Evolutionary conservation across 1,140 invertebrate species (phyloP), one percentile per base, ranked within the genome.

Genomic region (Steinernema feltiae): DNA sequence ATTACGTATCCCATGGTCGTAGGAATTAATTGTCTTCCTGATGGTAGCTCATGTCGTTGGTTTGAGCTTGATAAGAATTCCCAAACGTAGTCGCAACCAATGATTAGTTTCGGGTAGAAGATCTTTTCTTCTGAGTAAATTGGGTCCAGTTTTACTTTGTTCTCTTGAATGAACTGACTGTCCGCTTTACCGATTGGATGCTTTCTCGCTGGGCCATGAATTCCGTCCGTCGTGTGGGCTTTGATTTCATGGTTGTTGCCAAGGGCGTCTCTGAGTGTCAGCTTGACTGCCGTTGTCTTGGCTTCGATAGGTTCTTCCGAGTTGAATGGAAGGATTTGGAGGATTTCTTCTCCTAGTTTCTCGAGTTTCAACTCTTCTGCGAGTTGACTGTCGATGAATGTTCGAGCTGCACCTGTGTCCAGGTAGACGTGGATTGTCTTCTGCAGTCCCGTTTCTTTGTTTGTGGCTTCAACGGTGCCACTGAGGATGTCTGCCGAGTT

Each of bases 41-140:
- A 63, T 63, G 53, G 53, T n/a, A 63, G 53, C 24, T 63, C 15
- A 3, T 27, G 24, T 27, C 24, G 2, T 27, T 63, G 53, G 15
- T 63, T 63, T 12, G 7, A 7, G 24, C 15, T 63, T 12, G n/a
- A n/a, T n/a, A 63, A 63, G 53, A 63, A 63, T 15, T 63, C 24
- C 53, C 53, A 63, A 3, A 63, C 53, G 53, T 63, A 63, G 53
- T 63, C 53, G 24, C 53, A 63, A 3, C 53, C 53, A 7, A 63
- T 63, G 3, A 63, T 12, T 27, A 63, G 15, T 27, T 27, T 63
- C 24, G 24, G 24, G 3, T 12, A 15, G 53, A 17, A 63, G 24
- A 21, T 3, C 12, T 27, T 7, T 7, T 3, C 3, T 63, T 17
- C 2, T 63, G 7, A 3, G 53, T 63, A 21, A 3, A 21, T 27